Base-by-base conservation (phyloP, 2,797 vertebrate genomes). In the Orestias chungarensis region DNA sequence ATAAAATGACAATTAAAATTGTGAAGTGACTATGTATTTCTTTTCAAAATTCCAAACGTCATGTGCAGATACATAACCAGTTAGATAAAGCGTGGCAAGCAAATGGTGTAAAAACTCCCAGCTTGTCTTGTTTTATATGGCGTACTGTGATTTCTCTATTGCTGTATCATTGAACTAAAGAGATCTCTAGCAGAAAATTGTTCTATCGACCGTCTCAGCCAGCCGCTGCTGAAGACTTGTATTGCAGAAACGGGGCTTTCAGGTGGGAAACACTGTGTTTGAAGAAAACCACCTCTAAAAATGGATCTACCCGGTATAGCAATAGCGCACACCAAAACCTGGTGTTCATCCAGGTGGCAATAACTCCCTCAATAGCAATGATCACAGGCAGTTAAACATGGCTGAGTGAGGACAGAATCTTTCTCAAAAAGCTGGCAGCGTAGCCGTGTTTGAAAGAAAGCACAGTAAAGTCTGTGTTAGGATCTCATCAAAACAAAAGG, bases 111-210 rank as follows among this genome's bases (percentile, higher is more conserved):
- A 83, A 71, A 75, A 68, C 65, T 76, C 75, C 74, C 80, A 62
- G 62, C 73, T 74, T 74, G 80, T 82, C 84, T 74, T 49, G 74
- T 78, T 82, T 82, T 80, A 91, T 82, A 79, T 27, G 78, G 73
- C 76, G 55, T 70, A 80, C 77, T 77, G 76, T 71, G 73, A 81
- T 84, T 85, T 86, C 72, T 84, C 77, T 76, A 86, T 90, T 86
- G 86, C 82, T 64, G 83, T 86, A 88, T 86, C 89, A 89, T 73
- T 77, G 82, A 82, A 83, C 84, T 76, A 84, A 86, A 78, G 82
- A 86, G 78, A 87, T 84, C 87, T 91, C 87, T 29, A 79, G 87
- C 88, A 86, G 88, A 92, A 91, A 91, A 92, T 92, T 89, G 90
- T 78, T 83, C 88, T 88, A 89, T 90, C 62, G 77, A 90, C 86